Conservation (phyloP, 1,140 invertebrate genomes). For the Cataglyphis hispanica region DNA sequence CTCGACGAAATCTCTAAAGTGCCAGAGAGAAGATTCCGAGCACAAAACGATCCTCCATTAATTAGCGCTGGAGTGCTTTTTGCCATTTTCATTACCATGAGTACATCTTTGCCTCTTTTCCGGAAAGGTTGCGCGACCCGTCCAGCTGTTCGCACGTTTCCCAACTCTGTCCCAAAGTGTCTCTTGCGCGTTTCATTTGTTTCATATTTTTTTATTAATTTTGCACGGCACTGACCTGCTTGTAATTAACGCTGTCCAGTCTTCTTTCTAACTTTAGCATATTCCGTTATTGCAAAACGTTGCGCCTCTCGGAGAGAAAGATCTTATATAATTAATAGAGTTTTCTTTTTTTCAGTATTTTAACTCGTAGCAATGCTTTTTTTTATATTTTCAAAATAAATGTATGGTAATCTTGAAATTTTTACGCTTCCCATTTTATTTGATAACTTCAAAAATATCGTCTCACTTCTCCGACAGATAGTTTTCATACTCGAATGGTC, state of each 20-base stretch:
- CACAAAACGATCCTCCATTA: constrained; percentile 74
- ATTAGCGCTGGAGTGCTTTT: constrained; percentile 73
- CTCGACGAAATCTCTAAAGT: constrained; percentile 63
- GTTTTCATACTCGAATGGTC: constrained; percentile 16
- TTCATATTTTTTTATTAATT: constrained; percentile 52
- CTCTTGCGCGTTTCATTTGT: constrained; percentile 37
- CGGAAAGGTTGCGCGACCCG: constrained; percentile 62
- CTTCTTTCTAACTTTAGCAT: constrained; percentile 12
- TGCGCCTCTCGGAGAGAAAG: neutral
- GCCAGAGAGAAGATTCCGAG: constrained; percentile 55
- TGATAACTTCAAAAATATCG: neutral
- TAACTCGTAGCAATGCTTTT: neutral
- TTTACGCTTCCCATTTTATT: neutral
- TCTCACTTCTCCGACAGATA: neutral
- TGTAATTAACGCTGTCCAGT: constrained; percentile 43
- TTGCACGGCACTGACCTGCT: constrained; percentile 44
- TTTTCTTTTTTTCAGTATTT: constrained; percentile 23
- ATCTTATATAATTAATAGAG: constrained; percentile 39
- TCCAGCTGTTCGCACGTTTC: constrained; percentile 68
- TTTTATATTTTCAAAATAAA: constrained; percentile 7
- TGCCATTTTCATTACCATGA: constrained; percentile 73
- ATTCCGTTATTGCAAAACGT: neutral
- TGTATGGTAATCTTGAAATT: neutral
- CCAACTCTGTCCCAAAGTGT: constrained; percentile 51
- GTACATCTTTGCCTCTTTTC: constrained; percentile 51